Percentiles rank a stretch among this genome's conserved stretches.
phyloP scores from a whole-genome alignment of 2,888 invertebrate genomes.

The Hyposoter didymator region DNA sequence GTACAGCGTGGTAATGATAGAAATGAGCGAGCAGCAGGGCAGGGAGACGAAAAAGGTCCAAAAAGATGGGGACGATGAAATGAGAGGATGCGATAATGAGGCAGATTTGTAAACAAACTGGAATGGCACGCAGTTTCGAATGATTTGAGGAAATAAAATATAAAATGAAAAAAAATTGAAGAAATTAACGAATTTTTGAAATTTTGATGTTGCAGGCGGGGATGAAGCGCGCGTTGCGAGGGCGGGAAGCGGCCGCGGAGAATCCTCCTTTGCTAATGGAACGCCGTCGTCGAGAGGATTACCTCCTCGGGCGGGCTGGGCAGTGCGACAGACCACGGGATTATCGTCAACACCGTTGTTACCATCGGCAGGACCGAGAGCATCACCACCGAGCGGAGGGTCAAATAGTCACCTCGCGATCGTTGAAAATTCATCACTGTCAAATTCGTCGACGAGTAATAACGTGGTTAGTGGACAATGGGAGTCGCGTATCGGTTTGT shows the following conservation, averaged over 20 bases:
- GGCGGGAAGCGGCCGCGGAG: constrained; percentile 84
- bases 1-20: constrained; percentile 70
- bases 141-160: background rate
- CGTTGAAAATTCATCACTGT: constrained; percentile 17
- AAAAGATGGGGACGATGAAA: constrained; percentile 63
- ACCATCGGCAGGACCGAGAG: constrained; percentile 70
- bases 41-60: constrained; percentile 37
- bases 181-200: background rate
- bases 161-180: too few species aligned
- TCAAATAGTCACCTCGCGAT: background rate
- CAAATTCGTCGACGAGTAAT: background rate
- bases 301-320: constrained; percentile 83
- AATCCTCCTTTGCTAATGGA: constrained; percentile 83
- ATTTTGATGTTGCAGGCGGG: constrained; percentile 80
- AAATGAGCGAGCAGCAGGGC: constrained; percentile 38
- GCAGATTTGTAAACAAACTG: background rate
- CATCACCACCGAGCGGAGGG: constrained; percentile 59
- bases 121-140: background rate
- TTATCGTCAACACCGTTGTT: constrained; percentile 59
- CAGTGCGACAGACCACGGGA: constrained; percentile 75
- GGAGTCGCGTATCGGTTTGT: constrained; percentile 17
- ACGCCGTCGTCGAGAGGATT: constrained; percentile 82
- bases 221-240: constrained; percentile 84
- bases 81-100: constrained; percentile 44
- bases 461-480: background rate